These are phyloP conservation scores for Lordiphosa stackelbergi DNA, from an alignment of 1,140 invertebrate species.

Conservation along the genomic window DNA sequence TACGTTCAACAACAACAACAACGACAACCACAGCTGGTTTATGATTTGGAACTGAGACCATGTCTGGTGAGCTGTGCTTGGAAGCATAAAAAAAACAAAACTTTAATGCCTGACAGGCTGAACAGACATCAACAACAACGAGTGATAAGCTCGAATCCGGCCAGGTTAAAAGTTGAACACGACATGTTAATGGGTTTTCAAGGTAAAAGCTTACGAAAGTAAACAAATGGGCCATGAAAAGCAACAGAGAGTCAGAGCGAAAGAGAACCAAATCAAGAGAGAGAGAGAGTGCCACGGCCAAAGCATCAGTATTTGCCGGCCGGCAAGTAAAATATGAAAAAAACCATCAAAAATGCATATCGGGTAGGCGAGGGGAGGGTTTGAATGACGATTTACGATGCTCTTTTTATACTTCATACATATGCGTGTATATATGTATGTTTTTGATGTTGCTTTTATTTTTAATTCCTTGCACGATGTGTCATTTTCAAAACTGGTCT, in stretches of 20 bases:
- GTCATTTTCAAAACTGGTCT: conserved; percentile 21
- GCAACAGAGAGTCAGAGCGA: conserved; percentile 17
- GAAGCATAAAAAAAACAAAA: conserved; percentile 36
- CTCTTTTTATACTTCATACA: conserved; percentile 19
- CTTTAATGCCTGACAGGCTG: conserved; percentile 35
- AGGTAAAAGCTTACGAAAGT: conserved; percentile 63
- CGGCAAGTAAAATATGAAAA: conserved; percentile 34
- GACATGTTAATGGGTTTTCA: conserved; percentile 50
- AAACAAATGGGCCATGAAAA: conserved; percentile 46
- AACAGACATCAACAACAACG: conserved; percentile 22
- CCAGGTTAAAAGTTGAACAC: conserved; percentile 61
- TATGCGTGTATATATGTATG: not conserved
- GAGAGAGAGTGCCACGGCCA: conserved; percentile 4
- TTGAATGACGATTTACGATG: conserved; percentile 1
- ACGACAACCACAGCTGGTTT: conserved; percentile 48
- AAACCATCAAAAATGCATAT: conserved; percentile 16
- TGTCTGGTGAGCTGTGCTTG: conserved; percentile 34
- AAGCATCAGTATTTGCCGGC: conserved; percentile 50
- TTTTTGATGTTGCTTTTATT: conserved; percentile 2
- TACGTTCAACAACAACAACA: conserved; percentile 34
- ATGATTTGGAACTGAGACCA: conserved; percentile 16
- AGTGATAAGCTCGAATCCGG: conserved; percentile 34
- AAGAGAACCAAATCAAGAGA: conserved; percentile 6
- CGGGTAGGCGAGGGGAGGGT: conserved; percentile 1
- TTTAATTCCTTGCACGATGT: conserved; percentile 40